Evolutionary conservation across 2,113 vertebrate species (phyloP), one percentile per base, ranked within the genome.

Genomic region (Calidris pygmaea): DNA sequence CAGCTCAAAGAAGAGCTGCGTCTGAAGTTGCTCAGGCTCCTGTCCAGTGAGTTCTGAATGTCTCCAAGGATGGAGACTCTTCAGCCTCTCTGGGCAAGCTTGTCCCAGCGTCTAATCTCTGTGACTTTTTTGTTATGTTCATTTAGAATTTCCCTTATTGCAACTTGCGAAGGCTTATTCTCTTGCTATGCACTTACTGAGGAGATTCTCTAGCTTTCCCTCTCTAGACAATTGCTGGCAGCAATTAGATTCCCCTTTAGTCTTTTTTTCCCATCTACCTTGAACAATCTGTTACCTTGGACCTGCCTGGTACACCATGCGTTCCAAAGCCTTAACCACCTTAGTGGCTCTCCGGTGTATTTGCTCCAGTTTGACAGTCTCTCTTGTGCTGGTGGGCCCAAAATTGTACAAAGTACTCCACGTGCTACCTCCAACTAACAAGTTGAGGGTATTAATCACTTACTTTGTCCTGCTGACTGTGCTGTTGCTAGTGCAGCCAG

Each of bases 281-380:
- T 62, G 53, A 74, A 48, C n/a, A 62, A 30, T 26, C 34, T 52
- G 7, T 60, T 80, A n/a, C 37, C 24, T 26, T 3, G 0, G n/a
- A 55, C 39, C 35, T 62, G 39, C 55, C 53, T 32, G 39, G 14
- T 68, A 62, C 1, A 0, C 29, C n/a, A 29, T 0, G 0, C 52
- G 16, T 50, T 72, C 37, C 52, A 52, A 55, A 21, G 22, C 39
- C 14, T 68, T 62, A 81, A 41, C 29, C 34, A 67, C 21, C 17
- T 74, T n/a, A 3, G 24, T 39, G 29, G 13, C 29, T 15, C 5
- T 53, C 37, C 27, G 18, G 30, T 47, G 21, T 21, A 74, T 74
- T 91, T 74, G 66, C 32, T 35, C 27, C 26, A 11, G 73, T 85
- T 58, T 58, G 73, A 71, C 48, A 43, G 56, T 59, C 37, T 73